Percentiles rank a stretch among this genome's conserved stretches.
Conservation (phyloP, 1,140 invertebrate genomes). For the Dreissena rostriformis region DNA sequence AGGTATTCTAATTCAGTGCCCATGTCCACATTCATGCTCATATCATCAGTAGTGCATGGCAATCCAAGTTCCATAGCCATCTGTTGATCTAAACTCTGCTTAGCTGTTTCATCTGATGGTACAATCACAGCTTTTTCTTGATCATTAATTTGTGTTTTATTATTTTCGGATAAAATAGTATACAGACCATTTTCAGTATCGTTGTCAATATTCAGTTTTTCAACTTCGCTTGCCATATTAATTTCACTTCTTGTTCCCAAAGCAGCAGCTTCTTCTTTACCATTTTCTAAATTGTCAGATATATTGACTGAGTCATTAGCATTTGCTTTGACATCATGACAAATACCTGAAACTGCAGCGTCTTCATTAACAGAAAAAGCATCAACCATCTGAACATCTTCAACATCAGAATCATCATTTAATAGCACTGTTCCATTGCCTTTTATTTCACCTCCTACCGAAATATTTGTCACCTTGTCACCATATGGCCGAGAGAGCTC, state of each 20-base stretch:
- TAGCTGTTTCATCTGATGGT: too few relatives aligned
- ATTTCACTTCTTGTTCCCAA: not conserved
- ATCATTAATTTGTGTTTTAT: too few relatives aligned
- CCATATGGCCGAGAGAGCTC: not conserved
- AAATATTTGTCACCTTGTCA: not conserved
- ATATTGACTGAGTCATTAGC: not conserved
- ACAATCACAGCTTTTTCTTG: too few relatives aligned
- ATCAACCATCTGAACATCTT: conserved; percentile 2
- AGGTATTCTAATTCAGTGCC: not conserved
- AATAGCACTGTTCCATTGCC: not conserved
- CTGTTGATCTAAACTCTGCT: not conserved
- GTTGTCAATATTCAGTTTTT: not conserved
- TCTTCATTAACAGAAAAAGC: conserved; percentile 9
- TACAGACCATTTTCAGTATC: not conserved
- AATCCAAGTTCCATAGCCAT: not conserved
- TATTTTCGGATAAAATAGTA: too few relatives aligned
- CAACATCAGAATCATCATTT: conserved; percentile 23
- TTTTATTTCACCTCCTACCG: not conserved
- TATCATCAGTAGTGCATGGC: not conserved
- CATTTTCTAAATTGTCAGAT: conserved; percentile 15
- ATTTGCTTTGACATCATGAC: not conserved
- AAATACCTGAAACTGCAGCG: conserved; percentile 1
- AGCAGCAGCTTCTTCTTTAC: conserved; percentile 21
- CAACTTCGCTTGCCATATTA: not conserved
- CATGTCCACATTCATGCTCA: not conserved